These are phyloP conservation scores for Nothobranchius furzeri DNA, from an alignment of 2,113 vertebrate genomes.

Conservation along the genomic window DNA sequence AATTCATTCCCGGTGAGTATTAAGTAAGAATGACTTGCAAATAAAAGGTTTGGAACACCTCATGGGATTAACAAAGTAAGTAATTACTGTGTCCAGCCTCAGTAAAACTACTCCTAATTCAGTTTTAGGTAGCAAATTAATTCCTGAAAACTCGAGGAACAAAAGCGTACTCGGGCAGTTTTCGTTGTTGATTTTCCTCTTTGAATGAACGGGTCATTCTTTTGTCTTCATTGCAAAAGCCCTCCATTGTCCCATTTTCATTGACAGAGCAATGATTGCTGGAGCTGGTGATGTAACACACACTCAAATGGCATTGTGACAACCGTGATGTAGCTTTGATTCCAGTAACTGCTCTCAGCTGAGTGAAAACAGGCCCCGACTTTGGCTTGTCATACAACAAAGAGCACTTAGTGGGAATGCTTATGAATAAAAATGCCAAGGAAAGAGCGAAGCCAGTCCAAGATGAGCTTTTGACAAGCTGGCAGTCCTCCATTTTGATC, in stretches of 20 bases:
- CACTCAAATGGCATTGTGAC: constrained; percentile 68
- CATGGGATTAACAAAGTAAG: constrained; percentile 10
- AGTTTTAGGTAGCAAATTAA: constrained; percentile 3
- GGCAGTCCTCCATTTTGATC: constrained; percentile 70
- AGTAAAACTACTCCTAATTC: constrained; percentile 2
- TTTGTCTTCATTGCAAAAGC: constrained; percentile 23
- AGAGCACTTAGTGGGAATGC: constrained; percentile 74
- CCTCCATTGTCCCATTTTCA: constrained; percentile 27
- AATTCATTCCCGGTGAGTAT: constrained; percentile 24
- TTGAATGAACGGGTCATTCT: constrained; percentile 28
- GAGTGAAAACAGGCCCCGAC: constrained; percentile 61
- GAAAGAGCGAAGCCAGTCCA: constrained; percentile 39
- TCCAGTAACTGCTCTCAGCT: constrained; percentile 66
- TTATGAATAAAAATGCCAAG: constrained; percentile 64
- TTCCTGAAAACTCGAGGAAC: background rate
- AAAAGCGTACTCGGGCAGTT: background rate
- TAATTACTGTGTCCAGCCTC: background rate
- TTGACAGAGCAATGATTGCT: constrained; percentile 42
- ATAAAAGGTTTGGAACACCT: constrained; percentile 3
- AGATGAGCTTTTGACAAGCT: constrained; percentile 64
- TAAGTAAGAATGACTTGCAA: constrained; percentile 26
- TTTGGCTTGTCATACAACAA: constrained; percentile 68
- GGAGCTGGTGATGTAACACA: constrained; percentile 29
- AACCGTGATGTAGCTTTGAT: constrained; percentile 73
- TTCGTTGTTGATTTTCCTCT: constrained; percentile 5